These are phyloP conservation scores for Anser brachyrhynchus DNA, from an alignment of 2,113 vertebrate species.

Conservation along the genomic window DNA sequence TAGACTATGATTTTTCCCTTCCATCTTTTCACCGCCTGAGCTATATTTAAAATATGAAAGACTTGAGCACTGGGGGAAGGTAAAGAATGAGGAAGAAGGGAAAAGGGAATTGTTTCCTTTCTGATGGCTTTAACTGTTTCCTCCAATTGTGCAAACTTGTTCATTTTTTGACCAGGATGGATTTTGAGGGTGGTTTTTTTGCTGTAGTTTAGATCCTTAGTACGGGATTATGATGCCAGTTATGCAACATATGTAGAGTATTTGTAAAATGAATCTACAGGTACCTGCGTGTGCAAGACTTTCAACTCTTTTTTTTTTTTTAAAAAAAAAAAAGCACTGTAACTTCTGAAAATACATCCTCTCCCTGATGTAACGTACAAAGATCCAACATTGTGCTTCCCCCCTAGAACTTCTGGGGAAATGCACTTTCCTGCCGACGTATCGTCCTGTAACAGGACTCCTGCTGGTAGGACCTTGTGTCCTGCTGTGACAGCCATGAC, in stretches of 20 bases:
- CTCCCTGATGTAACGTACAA: constrained; percentile 26
- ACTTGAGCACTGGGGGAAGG: not conserved
- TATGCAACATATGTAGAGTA: not conserved
- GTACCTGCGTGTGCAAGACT: not conserved
- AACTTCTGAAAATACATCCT: constrained; percentile 41
- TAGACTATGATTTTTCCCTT: not conserved
- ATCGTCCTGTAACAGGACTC: constrained; percentile 75
- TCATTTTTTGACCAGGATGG: not conserved
- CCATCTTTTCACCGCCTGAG: not conserved
- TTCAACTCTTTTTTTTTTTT: not conserved
- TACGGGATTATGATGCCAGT: not conserved
- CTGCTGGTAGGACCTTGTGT: constrained; percentile 66
- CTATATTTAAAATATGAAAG: not conserved
- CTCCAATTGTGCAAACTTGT: not conserved
- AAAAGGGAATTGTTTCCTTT: not conserved
- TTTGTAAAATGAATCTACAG: not conserved
- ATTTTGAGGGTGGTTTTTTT: not conserved
- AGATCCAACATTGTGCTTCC: constrained; percentile 56
- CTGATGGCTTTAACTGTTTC: not conserved
- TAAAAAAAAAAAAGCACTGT: not conserved
- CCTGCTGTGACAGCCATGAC: constrained; percentile 75
- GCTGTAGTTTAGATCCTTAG: not conserved
- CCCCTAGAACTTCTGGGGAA: constrained; percentile 60
- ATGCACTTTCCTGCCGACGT: constrained; percentile 58
- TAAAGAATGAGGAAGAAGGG: not conserved